These are phyloP conservation scores for Pandemis corylana DNA, from an alignment of 2,888 invertebrate species.

Conservation along the genomic window DNA sequence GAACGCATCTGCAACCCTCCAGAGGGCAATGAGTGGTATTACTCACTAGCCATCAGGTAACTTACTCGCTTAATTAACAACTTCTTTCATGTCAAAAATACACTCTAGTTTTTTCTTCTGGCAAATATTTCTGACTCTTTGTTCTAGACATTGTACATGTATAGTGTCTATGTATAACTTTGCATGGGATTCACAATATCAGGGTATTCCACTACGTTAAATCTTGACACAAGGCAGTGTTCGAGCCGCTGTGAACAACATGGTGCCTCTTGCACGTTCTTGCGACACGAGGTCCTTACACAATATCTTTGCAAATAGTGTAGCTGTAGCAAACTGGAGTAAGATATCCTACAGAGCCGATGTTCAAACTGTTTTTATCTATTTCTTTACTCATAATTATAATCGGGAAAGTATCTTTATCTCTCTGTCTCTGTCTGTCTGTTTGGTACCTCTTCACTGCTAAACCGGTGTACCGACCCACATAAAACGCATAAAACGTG, in stretches of 20 bases:
- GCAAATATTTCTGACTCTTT: background rate
- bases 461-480: too few relatives aligned
- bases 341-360: background rate
- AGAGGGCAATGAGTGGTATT: too few relatives aligned
- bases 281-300: background rate
- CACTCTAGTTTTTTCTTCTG: background rate
- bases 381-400: too few relatives aligned
- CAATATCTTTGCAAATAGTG: background rate
- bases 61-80: too few relatives aligned
- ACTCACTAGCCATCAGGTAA: too few relatives aligned
- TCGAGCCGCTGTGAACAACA: constrained; percentile 5
- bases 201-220: constrained; percentile 25
- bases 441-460: too few relatives aligned
- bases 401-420: too few relatives aligned
- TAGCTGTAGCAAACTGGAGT: background rate
- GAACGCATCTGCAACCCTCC: too few relatives aligned
- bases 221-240: constrained; percentile 24
- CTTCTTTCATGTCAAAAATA: too few relatives aligned
- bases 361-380: too few relatives aligned
- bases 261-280: constrained; percentile 8
- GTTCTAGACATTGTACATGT: background rate
- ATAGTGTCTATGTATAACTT: background rate
- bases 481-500: too few relatives aligned
- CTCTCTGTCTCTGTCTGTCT: too few relatives aligned
- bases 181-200: constrained; percentile 6